Evolutionary conservation across 2,888 invertebrate genomes (phyloP), one percentile per base, ranked within the genome.

Genomic region (Noctuana brunneofusca): DNA sequence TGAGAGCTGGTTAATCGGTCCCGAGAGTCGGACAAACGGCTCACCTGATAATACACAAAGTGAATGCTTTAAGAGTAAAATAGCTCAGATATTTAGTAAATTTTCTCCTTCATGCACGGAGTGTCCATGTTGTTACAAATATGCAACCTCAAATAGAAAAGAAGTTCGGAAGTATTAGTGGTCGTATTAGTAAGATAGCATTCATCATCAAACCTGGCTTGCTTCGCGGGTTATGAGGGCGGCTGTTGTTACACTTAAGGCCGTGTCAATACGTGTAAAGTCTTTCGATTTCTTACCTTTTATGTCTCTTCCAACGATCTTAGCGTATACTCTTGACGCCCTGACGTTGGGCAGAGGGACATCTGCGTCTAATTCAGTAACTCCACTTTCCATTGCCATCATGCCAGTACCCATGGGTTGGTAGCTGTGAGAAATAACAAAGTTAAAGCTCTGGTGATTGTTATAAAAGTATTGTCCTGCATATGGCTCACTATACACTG

Each of bases 251-350:
- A n/a, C n/a, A n/a, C n/a, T n/a, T n/a, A n/a, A n/a, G n/a, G n/a
- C n/a, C n/a, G 27, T 27, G 27, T 5, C 27, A 35, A 35, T 35
- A 11, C 2, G 32, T 8, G 3, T 24, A 2, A 24, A 24, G 24
- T 16, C 6, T 16, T 41, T 16, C 9, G 3, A 9, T 20, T 20
- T 43, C 59, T 67, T 73, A 91, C 92, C 92, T 74, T 75, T 78
- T 0, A 82, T 58, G 43, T 92, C 90, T 65, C 90, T 80, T 0
- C 92, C 92, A 0, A 85, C 75, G 3, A 92, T 84, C 69, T 88
- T 90, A 20, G 82, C 83, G 69, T 89, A 90, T 0, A 88, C 76
- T 58, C 79, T 83, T 4, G 83, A 71, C 0, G 74, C 80, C 54
- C 84, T 79, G 1, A 86, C 79, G 0, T 67, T 59, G 0, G 92